A percentile compares a stretch with the other conserved stretches of the same genome.
Evolutionary conservation across 2,797 vertebrate species (phyloP).

Genomic region (Threskiornis aethiopicus): DNA sequence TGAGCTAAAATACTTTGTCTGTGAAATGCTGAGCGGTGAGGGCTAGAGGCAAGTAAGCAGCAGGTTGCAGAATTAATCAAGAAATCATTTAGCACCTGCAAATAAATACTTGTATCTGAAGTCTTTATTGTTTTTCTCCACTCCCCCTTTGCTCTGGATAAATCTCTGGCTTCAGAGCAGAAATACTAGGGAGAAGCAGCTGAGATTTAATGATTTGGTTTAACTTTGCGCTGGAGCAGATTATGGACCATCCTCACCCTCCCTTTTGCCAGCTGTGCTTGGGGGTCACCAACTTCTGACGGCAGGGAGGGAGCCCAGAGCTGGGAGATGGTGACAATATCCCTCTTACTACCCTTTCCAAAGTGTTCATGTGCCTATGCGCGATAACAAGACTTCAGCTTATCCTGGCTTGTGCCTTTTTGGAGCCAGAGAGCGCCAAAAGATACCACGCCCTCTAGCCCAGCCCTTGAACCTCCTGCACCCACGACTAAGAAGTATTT

Average conservation of each 20-base stretch:
- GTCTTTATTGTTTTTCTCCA: neutral
- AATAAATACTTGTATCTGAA: constrained; percentile 30
- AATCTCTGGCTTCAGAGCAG: neutral
- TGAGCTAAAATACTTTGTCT: neutral
- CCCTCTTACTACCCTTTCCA: neutral
- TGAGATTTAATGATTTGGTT: neutral
- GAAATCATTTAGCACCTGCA: constrained; percentile 31
- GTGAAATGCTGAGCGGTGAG: neutral
- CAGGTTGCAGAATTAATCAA: constrained; percentile 54
- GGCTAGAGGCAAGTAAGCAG: constrained; percentile 16
- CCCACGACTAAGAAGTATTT: neutral
- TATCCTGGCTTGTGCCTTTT: neutral
- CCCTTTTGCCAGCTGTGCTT: neutral
- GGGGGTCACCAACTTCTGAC: neutral
- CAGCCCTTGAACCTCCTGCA: neutral
- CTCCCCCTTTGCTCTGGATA: neutral
- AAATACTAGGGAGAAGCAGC: neutral
- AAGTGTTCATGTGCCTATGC: neutral
- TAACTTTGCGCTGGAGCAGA: neutral
- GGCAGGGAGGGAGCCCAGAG: neutral
- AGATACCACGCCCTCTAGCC: neutral
- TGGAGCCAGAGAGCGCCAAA: neutral
- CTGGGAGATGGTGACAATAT: neutral
- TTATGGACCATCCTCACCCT: neutral
- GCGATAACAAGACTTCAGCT: neutral